phyloP scores from a whole-genome alignment of 2,888 invertebrate genomes.

The Isotomurus palustris region DNA sequence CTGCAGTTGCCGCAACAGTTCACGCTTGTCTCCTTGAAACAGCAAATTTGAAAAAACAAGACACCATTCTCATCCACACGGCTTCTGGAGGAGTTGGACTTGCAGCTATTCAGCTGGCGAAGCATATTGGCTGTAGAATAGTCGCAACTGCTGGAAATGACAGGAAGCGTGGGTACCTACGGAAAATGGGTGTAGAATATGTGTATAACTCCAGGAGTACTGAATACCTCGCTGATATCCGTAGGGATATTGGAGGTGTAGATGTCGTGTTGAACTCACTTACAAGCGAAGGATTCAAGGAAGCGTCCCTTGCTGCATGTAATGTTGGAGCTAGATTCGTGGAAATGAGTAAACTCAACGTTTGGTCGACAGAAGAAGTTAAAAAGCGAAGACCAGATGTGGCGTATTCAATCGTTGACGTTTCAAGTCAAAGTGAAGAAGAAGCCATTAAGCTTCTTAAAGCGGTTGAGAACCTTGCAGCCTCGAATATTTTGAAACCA shows the following conservation, averaged over 20 bases:
- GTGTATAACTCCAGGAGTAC: constrained; percentile 7
- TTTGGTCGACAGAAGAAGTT: constrained; percentile 4
- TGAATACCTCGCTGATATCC: not conserved
- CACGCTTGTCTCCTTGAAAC: constrained; percentile 25
- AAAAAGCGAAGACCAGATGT: constrained; percentile 1
- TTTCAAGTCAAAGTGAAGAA: not conserved
- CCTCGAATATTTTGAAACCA: not conserved
- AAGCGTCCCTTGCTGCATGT: constrained; percentile 3
- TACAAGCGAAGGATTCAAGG: constrained; percentile 5
- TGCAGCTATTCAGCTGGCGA: constrained; percentile 31
- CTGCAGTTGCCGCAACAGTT: constrained; percentile 11
- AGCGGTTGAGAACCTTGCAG: not conserved
- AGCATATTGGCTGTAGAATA: constrained; percentile 24
- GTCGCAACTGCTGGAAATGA: constrained; percentile 34
- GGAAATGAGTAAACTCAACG: constrained; percentile 13
- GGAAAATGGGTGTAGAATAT: not conserved
- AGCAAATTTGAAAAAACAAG: constrained; percentile 24
- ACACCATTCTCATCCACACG: constrained; percentile 32
- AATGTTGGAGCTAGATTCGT: constrained; percentile 3
- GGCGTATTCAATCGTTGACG: constrained; percentile 1
- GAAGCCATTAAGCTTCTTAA: not conserved
- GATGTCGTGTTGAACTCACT: constrained; percentile 6
- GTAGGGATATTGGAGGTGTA: not conserved
- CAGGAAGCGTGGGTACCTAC: constrained; percentile 26
- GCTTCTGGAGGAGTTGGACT: constrained; percentile 39